Conservation (phyloP, 2,888 invertebrate species). For the Choreutis nemorana region DNA sequence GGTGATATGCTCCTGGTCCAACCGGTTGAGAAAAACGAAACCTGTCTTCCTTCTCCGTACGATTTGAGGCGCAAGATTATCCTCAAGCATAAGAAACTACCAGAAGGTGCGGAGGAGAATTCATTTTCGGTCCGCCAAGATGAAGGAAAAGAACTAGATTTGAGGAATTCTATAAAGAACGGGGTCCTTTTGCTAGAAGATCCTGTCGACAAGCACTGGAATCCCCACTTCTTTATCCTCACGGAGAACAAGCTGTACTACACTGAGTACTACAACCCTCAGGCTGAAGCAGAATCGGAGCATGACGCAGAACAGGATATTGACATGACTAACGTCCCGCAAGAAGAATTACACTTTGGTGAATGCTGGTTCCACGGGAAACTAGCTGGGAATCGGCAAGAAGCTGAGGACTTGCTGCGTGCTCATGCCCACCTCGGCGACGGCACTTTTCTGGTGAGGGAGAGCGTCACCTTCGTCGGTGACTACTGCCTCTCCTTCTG, state of each 20-base stretch:
- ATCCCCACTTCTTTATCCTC: conserved; percentile 91
- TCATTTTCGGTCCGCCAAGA: conserved; percentile 65
- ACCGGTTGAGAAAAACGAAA: conserved; percentile 81
- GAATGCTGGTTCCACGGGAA: conserved; percentile 96
- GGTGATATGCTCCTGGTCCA: conserved; percentile 84
- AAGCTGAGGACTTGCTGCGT: conserved; percentile 80
- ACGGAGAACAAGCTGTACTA: conserved; percentile 90
- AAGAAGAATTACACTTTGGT: conserved; percentile 89
- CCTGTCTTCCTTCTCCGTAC: conserved; percentile 82
- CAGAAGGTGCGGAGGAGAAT: conserved; percentile 84
- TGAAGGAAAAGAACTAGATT: conserved; percentile 76
- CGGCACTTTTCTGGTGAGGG: conserved; percentile 91
- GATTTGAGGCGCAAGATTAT: conserved; percentile 80
- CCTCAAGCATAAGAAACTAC: conserved; percentile 92
- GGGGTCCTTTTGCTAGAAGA: conserved; percentile 91
- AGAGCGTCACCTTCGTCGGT: conserved; percentile 95
- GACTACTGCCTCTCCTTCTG: conserved; percentile 96
- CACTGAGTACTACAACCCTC: conserved; percentile 71
- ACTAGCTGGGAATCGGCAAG: conserved; percentile 78
- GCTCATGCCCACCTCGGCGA: conserved; percentile 85
- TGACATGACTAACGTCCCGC: conserved; percentile 71
- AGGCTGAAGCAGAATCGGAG: conserved; percentile 61
- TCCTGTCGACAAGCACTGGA: conserved; percentile 89
- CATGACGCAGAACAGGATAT: conserved; percentile 70
- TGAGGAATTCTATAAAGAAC: conserved; percentile 86